Evolutionary conservation across 2,113 vertebrate genomes (phyloP).

Genomic region (Notarius quadriscutis): DNA sequence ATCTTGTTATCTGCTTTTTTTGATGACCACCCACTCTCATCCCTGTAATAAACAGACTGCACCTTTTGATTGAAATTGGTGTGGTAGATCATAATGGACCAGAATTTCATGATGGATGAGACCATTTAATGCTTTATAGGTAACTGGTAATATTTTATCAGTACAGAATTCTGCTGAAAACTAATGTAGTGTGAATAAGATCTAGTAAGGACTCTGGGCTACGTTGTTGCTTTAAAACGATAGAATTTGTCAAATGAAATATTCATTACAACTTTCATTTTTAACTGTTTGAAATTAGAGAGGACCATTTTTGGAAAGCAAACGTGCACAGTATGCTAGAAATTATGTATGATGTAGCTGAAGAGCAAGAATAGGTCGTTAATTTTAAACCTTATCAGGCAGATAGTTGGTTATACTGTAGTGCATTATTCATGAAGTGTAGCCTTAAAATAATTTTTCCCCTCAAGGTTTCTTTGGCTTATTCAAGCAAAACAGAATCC

Average conservation of each 20-base stretch:
- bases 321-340: not conserved
- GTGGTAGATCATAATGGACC: not conserved
- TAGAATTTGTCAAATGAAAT: not conserved
- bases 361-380: not conserved
- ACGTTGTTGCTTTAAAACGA: not conserved
- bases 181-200: not conserved
- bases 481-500: not conserved
- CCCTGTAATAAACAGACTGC: not conserved
- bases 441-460: not conserved
- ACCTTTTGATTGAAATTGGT: not conserved
- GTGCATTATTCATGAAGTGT: not conserved
- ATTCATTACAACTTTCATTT: not conserved
- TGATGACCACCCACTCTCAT: too few relatives aligned
- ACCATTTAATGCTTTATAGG: not conserved
- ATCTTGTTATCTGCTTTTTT: too few relatives aligned
- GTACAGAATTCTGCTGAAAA: not conserved
- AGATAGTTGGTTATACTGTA: not conserved
- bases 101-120: too few relatives aligned
- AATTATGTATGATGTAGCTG: too few relatives aligned
- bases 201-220: not conserved
- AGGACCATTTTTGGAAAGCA: not conserved
- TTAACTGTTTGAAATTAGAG: not conserved
- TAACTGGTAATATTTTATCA: not conserved
- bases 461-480: not conserved
- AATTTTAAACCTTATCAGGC: not conserved